phyloP scores from a whole-genome alignment of 2,797 vertebrate genomes.

The Halcyon badia region DNA sequence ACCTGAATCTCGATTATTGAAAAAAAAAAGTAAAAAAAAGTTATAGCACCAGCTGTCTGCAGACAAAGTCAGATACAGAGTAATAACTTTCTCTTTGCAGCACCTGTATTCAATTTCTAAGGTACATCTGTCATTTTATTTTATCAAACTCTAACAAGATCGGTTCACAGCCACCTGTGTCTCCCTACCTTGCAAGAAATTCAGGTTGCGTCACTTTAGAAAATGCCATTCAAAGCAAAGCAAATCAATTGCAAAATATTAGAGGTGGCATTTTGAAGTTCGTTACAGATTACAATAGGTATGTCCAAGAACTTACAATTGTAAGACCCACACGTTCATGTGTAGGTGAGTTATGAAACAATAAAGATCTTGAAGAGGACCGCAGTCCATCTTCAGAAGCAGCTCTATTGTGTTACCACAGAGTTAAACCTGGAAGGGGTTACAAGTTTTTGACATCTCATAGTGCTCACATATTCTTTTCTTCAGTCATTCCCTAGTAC shows the following conservation, averaged over 20 bases:
- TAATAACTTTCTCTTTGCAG: conserved; percentile 58
- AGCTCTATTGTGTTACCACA: not conserved
- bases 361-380: not conserved
- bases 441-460: not conserved
- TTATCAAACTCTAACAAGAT: conserved; percentile 66
- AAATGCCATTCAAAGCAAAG: conserved; percentile 19
- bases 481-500: not conserved
- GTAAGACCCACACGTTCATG: not conserved
- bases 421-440: not conserved
- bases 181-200: conserved; percentile 17
- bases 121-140: conserved; percentile 56
- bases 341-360: not conserved
- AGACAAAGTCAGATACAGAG: conserved; percentile 48
- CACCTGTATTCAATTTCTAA: conserved; percentile 66
- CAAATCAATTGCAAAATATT: not conserved
- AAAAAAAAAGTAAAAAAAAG: not conserved
- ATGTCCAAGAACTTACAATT: not conserved
- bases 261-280: conserved; percentile 12
- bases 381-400: not conserved
- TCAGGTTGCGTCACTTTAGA: not conserved
- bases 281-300: not conserved
- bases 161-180: conserved; percentile 52
- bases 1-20: not conserved
- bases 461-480: not conserved
- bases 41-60: conserved; percentile 44